Percentiles rank a stretch among this genome's conserved stretches.
These are phyloP conservation scores for Euleptes europaea DNA, from an alignment of 2,113 vertebrate genomes.

Conservation along the genomic window DNA sequence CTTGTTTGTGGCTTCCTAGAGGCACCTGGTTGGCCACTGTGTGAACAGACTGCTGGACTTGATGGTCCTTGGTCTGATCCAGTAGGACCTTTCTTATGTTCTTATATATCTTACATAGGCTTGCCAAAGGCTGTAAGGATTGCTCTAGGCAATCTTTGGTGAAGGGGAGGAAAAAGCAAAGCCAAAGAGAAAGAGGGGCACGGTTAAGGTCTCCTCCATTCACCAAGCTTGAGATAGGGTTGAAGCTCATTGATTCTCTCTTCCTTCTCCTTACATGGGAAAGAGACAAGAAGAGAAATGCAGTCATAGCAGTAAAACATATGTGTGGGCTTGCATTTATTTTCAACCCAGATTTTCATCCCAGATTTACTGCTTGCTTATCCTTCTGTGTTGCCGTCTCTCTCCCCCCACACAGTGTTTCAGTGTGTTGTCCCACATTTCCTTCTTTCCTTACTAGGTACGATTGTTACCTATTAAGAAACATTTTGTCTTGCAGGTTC, in stretches of 20 bases:
- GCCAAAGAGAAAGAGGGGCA: too few relatives aligned
- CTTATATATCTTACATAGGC: neutral
- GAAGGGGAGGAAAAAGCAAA: neutral
- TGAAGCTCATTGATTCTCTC: too few relatives aligned
- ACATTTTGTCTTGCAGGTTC: slow-evolving; percentile 56
- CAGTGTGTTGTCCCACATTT: neutral
- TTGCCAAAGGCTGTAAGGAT: neutral
- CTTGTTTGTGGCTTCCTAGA: too few relatives aligned
- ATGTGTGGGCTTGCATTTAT: neutral
- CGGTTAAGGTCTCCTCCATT: neutral
- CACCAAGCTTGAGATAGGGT: neutral
- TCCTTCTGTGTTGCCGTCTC: neutral
- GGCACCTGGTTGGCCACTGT: too few relatives aligned
- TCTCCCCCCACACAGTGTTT: neutral
- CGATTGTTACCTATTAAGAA: neutral
- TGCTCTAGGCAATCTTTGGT: neutral
- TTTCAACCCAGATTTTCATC: too few relatives aligned
- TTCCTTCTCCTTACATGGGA: neutral
- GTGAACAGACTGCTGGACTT: too few relatives aligned
- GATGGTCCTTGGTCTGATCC: too few relatives aligned
- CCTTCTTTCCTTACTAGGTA: neutral
- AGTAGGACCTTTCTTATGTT: too few relatives aligned
- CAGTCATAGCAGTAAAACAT: neutral
- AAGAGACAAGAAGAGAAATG: neutral
- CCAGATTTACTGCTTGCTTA: neutral